phyloP scores from a whole-genome alignment of 1,140 invertebrate genomes.

The Cecropterus lyciades region DNA sequence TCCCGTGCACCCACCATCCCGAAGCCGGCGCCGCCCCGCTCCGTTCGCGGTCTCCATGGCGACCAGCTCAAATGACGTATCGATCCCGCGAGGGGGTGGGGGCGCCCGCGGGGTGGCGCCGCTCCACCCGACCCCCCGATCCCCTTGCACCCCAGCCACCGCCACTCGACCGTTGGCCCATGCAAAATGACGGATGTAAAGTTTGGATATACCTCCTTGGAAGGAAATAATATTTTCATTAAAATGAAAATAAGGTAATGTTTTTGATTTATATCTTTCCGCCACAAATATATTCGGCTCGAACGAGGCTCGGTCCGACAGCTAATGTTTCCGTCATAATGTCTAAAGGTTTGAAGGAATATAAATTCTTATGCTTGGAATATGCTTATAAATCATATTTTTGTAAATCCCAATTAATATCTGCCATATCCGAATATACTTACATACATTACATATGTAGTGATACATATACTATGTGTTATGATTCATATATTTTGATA shows the following conservation, averaged over 20 bases:
- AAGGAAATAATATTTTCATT: slow-evolving; percentile 84
- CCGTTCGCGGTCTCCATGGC: slow-evolving; percentile 81
- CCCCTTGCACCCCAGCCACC: slow-evolving; percentile 69
- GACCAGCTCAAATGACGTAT: slow-evolving; percentile 84
- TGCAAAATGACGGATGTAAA: slow-evolving; percentile 84
- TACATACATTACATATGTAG: no score
- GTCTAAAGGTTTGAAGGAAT: slow-evolving; percentile 2
- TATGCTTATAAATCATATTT: neutral
- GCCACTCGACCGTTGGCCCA: slow-evolving; percentile 81
- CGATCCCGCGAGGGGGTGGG: slow-evolving; percentile 77
- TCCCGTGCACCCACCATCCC: slow-evolving; percentile 71
- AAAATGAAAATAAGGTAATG: slow-evolving; percentile 82
- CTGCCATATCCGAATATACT: no score
- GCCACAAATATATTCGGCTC: slow-evolving; percentile 25
- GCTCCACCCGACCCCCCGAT: slow-evolving; percentile 70
- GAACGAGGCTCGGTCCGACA: slow-evolving; percentile 10
- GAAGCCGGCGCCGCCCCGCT: slow-evolving; percentile 77
- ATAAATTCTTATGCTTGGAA: neutral
- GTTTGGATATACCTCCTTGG: slow-evolving; percentile 83
- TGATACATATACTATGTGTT: no score
- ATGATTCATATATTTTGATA: no score
- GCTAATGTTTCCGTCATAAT: slow-evolving; percentile 13
- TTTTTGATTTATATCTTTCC: slow-evolving; percentile 67
- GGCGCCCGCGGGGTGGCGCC: slow-evolving; percentile 71
- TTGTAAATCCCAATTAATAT: neutral